Evolutionary conservation across 2,797 vertebrate species (phyloP).

Genomic region (Sebastes diploproa): DNA sequence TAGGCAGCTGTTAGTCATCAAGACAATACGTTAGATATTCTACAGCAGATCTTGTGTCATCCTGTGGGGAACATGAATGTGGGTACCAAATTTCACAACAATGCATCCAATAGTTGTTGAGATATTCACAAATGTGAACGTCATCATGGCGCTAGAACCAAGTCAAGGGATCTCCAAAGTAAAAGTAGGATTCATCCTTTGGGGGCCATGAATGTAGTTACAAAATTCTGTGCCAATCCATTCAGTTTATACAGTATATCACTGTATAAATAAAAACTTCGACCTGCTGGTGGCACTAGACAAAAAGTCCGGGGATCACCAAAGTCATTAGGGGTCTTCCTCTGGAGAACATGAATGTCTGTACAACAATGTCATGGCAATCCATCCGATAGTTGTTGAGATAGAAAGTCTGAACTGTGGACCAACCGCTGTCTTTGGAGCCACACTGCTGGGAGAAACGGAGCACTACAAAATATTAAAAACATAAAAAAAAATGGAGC

Average conservation of each 20-base stretch:
- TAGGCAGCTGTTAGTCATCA: background rate
- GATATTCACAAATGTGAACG: background rate
- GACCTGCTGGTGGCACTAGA: background rate
- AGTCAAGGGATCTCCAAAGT: background rate
- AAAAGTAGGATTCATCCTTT: background rate
- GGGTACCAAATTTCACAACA: background rate
- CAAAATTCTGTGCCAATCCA: background rate
- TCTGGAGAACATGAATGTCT: background rate
- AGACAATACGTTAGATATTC: background rate
- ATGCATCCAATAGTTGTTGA: background rate
- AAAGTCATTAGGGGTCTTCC: background rate
- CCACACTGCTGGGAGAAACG: background rate
- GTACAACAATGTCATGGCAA: background rate
- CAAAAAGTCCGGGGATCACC: background rate
- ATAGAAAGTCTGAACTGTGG: background rate
- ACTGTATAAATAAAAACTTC: background rate
- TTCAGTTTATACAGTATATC: background rate
- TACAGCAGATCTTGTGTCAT: background rate
- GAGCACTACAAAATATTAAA: background rate
- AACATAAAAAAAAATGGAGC: background rate
- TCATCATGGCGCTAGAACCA: background rate
- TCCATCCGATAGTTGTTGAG: background rate
- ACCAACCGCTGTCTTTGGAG: background rate
- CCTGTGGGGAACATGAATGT: background rate
- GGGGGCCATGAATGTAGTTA: background rate